Percentiles rank a stretch among this genome's conserved stretches.
Conservation (phyloP, 2,113 vertebrate genomes). For the Pseudorectes ferrugineus region DNA sequence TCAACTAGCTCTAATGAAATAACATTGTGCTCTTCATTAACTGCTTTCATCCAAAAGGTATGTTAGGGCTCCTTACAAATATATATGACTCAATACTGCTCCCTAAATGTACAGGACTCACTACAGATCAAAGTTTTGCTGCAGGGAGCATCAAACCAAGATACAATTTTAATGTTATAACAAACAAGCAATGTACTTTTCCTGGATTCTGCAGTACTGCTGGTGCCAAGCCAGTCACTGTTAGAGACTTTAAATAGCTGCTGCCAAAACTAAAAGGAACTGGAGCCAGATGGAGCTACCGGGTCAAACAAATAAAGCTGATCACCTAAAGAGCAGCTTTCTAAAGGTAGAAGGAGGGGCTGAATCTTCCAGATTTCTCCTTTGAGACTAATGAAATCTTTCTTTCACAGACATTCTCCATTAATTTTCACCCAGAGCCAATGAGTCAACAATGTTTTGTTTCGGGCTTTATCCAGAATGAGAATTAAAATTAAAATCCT, state of each 20-base stretch:
- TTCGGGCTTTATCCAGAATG: not conserved
- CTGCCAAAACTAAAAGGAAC: not conserved
- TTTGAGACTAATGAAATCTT: not conserved
- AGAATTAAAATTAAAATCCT: not conserved
- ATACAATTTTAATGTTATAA: not conserved
- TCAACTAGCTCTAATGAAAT: not conserved
- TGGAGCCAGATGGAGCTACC: not conserved
- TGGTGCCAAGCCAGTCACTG: not conserved
- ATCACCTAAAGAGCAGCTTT: not conserved
- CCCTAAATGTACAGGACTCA: not conserved
- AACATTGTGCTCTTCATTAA: not conserved
- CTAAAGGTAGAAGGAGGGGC: not conserved
- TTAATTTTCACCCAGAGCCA: not conserved
- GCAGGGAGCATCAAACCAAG: not conserved
- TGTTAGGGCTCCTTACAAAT: not conserved
- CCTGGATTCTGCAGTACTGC: not conserved
- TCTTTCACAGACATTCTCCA: not conserved
- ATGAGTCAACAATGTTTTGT: not conserved
- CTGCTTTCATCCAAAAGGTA: not conserved
- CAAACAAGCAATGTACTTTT: not conserved
- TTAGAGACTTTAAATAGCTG: not conserved
- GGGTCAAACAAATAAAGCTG: not conserved
- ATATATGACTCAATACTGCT: not conserved
- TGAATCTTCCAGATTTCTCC: not conserved
- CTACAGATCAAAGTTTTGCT: not conserved